Evolutionary conservation across 2,113 vertebrate genomes (phyloP).

Genomic region (Myrmecobius fasciatus): DNA sequence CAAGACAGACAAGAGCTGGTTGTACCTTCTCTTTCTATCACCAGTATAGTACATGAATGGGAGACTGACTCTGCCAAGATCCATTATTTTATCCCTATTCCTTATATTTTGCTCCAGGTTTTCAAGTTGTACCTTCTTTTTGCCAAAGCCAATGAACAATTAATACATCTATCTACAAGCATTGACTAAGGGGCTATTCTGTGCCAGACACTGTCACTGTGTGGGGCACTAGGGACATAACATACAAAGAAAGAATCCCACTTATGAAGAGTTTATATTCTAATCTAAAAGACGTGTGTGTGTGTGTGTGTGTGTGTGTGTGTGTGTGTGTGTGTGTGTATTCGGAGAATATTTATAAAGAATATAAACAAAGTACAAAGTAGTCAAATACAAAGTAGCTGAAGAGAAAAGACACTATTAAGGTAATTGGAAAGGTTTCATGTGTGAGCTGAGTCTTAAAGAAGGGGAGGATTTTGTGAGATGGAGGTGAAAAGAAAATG

Average conservation of each 20-base stretch:
- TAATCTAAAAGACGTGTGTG: neutral
- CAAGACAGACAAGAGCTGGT: neutral
- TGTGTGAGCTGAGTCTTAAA: neutral
- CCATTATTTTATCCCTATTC: neutral
- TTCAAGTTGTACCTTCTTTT: neutral
- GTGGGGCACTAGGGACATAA: neutral
- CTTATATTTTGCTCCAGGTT: neutral
- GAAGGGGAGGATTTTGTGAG: neutral
- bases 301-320: too few species aligned
- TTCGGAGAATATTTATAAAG: neutral
- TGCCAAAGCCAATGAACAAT: neutral
- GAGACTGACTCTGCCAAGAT: neutral
- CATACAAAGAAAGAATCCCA: neutral
- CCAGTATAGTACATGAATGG: neutral
- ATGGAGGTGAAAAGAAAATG: neutral
- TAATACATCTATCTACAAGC: neutral
- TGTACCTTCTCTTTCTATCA: neutral
- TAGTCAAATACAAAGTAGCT: neutral
- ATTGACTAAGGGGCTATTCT: neutral
- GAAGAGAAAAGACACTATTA: neutral
- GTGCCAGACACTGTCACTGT: neutral
- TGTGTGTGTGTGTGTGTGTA: neutral
- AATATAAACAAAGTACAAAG: neutral
- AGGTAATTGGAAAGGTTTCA: neutral
- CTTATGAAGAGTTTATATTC: neutral